Conservation (phyloP, 2,113 vertebrate genomes). For the Montifringilla adamsi region DNA sequence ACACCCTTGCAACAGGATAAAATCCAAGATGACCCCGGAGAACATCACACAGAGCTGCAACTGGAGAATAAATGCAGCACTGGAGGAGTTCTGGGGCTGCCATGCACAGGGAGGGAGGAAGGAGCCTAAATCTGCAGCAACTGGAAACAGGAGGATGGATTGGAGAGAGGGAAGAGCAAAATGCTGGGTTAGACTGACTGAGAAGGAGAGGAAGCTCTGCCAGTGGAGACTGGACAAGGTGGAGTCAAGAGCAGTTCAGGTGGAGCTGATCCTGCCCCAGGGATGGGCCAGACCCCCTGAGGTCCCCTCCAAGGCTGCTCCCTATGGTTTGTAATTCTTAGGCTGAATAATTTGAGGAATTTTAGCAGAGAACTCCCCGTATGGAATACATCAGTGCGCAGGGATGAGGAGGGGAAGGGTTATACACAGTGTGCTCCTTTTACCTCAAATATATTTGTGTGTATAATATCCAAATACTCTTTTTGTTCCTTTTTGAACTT, state of each 20-base stretch:
- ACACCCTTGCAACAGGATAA: background rate
- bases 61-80: background rate
- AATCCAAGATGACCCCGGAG: background rate
- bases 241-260: background rate
- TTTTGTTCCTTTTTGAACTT: background rate
- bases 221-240: background rate
- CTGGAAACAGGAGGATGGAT: background rate
- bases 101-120: background rate
- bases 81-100: background rate
- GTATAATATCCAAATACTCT: background rate
- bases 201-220: background rate
- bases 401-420: background rate
- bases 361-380: background rate
- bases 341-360: slow-evolving; percentile 1
- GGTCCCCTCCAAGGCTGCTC: background rate
- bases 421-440: background rate
- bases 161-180: background rate
- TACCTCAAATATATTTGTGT: background rate
- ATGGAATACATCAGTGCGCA: background rate
- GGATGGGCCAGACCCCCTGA: background rate
- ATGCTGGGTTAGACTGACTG: background rate
- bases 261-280: background rate
- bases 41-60: background rate
- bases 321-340: background rate
- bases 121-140: background rate